Evolutionary conservation across 2,113 vertebrate genomes (phyloP).

Genomic region (Menidia beryllina): DNA sequence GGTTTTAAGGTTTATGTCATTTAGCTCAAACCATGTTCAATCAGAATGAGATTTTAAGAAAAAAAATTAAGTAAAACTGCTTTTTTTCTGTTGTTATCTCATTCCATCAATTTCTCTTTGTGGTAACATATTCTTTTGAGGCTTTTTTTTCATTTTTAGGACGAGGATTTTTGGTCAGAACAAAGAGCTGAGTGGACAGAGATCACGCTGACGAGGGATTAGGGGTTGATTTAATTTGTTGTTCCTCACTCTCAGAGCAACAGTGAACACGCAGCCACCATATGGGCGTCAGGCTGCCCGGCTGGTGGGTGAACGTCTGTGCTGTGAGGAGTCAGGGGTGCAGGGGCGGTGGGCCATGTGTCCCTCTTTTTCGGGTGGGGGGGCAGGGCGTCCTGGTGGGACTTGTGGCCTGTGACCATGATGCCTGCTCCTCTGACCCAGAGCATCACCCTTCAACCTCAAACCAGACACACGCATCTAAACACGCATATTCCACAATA

Average conservation of each 20-base stretch:
- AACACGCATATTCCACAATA: slow-evolving; percentile 63
- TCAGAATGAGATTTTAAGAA: no score
- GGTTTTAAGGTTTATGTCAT: no score
- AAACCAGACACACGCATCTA: slow-evolving; percentile 40
- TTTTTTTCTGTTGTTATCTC: no score
- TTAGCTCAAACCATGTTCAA: no score
- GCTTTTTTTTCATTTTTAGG: no score
- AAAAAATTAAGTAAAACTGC: no score
- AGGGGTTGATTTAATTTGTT: slow-evolving; percentile 34
- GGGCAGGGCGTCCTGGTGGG: slow-evolving; percentile 59
- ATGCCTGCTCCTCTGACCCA: slow-evolving; percentile 68
- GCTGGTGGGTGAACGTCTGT: slow-evolving; percentile 62
- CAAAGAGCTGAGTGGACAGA: neutral
- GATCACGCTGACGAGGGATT: slow-evolving; percentile 24
- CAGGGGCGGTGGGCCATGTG: slow-evolving; percentile 62
- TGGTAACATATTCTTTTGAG: no score
- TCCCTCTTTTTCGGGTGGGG: slow-evolving; percentile 53
- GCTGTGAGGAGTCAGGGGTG: slow-evolving; percentile 58
- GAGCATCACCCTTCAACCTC: slow-evolving; percentile 60
- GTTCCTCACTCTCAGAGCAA: slow-evolving; percentile 22
- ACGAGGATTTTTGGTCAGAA: no score
- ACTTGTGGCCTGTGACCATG: slow-evolving; percentile 72
- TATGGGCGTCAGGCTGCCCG: slow-evolving; percentile 72
- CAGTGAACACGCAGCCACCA: slow-evolving; percentile 36
- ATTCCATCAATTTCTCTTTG: no score